Conservation (phyloP, 2,113 vertebrate genomes). For the Salvelinus sp. region DNA sequence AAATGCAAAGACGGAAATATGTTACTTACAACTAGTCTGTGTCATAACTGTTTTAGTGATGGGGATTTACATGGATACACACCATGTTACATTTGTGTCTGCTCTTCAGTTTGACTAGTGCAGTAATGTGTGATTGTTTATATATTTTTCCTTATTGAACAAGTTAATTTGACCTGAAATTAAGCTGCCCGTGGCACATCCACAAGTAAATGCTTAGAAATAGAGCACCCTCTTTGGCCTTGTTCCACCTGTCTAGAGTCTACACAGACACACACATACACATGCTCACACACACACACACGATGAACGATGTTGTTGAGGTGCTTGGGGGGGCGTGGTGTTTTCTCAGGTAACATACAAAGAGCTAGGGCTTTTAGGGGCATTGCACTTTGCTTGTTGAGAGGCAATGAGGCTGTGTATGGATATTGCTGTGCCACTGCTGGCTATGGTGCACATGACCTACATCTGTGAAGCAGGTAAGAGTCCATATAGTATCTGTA, state of each 20-base stretch:
- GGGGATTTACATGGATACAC: neutral
- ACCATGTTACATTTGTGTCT: too few relatives aligned
- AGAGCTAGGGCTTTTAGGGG: slow-evolving; percentile 29
- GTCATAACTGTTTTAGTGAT: too few relatives aligned
- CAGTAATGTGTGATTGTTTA: neutral
- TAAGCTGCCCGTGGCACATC: slow-evolving; percentile 12
- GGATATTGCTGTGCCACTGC: slow-evolving; percentile 53
- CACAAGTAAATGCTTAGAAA: neutral
- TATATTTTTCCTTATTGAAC: neutral
- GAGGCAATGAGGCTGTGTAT: slow-evolving; percentile 40
- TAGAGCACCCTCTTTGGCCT: slow-evolving; percentile 3
- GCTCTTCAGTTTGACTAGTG: neutral
- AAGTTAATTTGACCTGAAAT: neutral
- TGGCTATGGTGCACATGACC: slow-evolving; percentile 44
- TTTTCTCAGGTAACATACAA: slow-evolving; percentile 54
- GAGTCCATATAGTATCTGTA: neutral
- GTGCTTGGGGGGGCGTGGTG: slow-evolving; percentile 43
- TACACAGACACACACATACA: neutral
- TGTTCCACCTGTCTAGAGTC: neutral
- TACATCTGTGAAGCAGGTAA: slow-evolving; percentile 69
- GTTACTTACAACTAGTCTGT: too few relatives aligned
- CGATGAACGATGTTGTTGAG: neutral
- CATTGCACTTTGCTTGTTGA: slow-evolving; percentile 14
- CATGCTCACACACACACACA: too few relatives aligned
- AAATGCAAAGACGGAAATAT: too few relatives aligned